Percentiles rank a stretch among this genome's conserved stretches.
Evolutionary conservation across 2,888 invertebrate genomes (phyloP).

Genomic region (Andrena hattorfiana): DNA sequence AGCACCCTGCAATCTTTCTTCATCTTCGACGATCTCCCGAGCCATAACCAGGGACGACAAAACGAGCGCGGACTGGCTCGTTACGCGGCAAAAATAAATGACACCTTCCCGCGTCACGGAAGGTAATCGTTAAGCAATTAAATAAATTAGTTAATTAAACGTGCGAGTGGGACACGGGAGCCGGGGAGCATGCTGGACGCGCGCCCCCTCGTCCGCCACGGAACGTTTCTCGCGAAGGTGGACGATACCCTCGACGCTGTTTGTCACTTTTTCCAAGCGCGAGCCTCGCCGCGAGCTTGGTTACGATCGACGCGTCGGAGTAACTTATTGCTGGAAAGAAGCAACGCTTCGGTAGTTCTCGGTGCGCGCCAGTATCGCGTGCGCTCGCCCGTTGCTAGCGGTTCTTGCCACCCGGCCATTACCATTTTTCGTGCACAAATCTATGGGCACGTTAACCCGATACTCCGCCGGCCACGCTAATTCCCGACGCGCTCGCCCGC

Average conservation of each 20-base stretch:
- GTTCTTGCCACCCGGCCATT: slow-evolving; percentile 45
- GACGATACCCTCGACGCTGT: slow-evolving; percentile 35
- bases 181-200: not conserved
- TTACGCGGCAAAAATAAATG: slow-evolving; percentile 52
- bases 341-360: slow-evolving; percentile 45
- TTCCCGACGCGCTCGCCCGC: slow-evolving; percentile 5
- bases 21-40: not conserved
- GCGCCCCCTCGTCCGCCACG: not conserved
- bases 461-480: slow-evolving; percentile 32
- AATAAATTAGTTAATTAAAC: slow-evolving; percentile 61
- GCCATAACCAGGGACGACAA: slow-evolving; percentile 14
- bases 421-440: slow-evolving; percentile 46
- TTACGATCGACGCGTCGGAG: slow-evolving; percentile 38
- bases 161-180: slow-evolving; percentile 22
- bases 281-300: slow-evolving; percentile 4
- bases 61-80: slow-evolving; percentile 37
- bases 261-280: slow-evolving; percentile 52
- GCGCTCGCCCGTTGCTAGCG: not conserved
- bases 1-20: slow-evolving; percentile 10
- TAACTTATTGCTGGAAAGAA: slow-evolving; percentile 48
- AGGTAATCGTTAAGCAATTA: slow-evolving; percentile 59
- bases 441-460: slow-evolving; percentile 43
- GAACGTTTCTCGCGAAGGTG: slow-evolving; percentile 16
- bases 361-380: slow-evolving; percentile 32
- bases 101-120: slow-evolving; percentile 41